Percentiles rank a stretch among this genome's conserved stretches.
Conservation (phyloP, 2,113 vertebrate species). For the Leptocoma aspasia region DNA sequence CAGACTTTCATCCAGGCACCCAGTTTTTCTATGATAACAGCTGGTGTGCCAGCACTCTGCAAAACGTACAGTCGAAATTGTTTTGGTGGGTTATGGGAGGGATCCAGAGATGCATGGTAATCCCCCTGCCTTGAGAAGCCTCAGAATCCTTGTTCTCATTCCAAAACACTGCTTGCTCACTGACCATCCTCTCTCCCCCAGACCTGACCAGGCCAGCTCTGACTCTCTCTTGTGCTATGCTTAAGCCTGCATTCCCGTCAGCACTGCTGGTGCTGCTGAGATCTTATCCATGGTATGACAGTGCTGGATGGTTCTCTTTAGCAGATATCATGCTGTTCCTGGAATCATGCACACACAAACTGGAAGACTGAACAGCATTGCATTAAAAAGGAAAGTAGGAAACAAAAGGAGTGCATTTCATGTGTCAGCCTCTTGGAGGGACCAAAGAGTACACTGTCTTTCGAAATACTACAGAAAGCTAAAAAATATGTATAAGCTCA, state of each 20-base stretch:
- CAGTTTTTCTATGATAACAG: background rate
- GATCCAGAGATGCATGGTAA: background rate
- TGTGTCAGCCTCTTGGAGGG: background rate
- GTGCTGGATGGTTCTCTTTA: background rate
- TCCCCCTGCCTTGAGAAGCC: background rate
- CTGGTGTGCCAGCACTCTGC: background rate
- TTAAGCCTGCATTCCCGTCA: background rate
- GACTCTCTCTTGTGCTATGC: background rate
- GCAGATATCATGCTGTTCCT: background rate
- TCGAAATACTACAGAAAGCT: background rate
- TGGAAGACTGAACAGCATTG: background rate
- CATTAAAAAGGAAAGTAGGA: background rate
- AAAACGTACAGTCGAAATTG: rapidly evolving
- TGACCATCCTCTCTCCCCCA: background rate
- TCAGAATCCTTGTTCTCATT: background rate
- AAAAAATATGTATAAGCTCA: background rate
- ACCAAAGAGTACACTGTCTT: background rate
- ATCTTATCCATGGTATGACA: background rate
- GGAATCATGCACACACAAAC: rapidly evolving
- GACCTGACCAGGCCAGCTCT: background rate
- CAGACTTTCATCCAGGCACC: background rate
- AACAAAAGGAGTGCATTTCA: background rate
- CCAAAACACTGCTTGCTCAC: background rate
- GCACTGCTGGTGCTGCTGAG: background rate
- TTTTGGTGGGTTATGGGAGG: background rate